Percentiles rank a stretch among this genome's conserved stretches.
phyloP scores from a whole-genome alignment of 2,888 invertebrate species.

The Cheilosia vulpina region DNA sequence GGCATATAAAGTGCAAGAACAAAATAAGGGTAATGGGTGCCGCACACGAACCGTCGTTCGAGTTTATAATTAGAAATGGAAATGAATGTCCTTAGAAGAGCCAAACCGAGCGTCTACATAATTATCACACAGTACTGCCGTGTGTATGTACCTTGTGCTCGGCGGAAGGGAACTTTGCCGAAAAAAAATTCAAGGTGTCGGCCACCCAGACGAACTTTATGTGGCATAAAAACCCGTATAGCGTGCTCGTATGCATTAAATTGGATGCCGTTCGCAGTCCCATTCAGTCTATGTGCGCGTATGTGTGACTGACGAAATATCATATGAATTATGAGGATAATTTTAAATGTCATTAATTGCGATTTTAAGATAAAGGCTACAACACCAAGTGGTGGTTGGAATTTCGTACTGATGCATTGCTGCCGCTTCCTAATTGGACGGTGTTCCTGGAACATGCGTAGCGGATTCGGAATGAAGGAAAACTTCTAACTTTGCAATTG shows the following conservation, averaged over 20 bases:
- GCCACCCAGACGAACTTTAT: slow-evolving; percentile 55
- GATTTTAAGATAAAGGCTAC: slow-evolving; percentile 57
- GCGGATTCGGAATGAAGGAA: slow-evolving; percentile 13
- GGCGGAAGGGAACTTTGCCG: slow-evolving; percentile 3
- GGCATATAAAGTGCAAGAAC: slow-evolving; percentile 63
- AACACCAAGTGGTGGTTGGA: slow-evolving; percentile 54
- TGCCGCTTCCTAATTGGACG: slow-evolving; percentile 38
- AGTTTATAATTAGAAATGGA: slow-evolving; percentile 68
- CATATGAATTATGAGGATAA: slow-evolving; percentile 70
- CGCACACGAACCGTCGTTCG: slow-evolving; percentile 51
- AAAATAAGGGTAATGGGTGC: slow-evolving; percentile 67
- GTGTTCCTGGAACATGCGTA: slow-evolving; percentile 51
- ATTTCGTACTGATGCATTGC: slow-evolving; percentile 14
- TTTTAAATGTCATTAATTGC: slow-evolving; percentile 69
- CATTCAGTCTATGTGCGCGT: neutral
- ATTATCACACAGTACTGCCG: slow-evolving; percentile 32
- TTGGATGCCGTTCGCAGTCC: slow-evolving; percentile 44
- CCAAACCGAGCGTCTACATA: slow-evolving; percentile 19
- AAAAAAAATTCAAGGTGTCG: slow-evolving; percentile 55
- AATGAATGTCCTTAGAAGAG: slow-evolving; percentile 45
- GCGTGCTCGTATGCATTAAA: slow-evolving; percentile 72
- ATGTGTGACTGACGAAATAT: slow-evolving; percentile 41
- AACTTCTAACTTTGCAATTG: slow-evolving; percentile 26
- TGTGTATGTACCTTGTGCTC: slow-evolving; percentile 7
- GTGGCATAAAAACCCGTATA: slow-evolving; percentile 49